phyloP scores from a whole-genome alignment of 2,113 vertebrate species.

The Sylvilagus bachmani region DNA sequence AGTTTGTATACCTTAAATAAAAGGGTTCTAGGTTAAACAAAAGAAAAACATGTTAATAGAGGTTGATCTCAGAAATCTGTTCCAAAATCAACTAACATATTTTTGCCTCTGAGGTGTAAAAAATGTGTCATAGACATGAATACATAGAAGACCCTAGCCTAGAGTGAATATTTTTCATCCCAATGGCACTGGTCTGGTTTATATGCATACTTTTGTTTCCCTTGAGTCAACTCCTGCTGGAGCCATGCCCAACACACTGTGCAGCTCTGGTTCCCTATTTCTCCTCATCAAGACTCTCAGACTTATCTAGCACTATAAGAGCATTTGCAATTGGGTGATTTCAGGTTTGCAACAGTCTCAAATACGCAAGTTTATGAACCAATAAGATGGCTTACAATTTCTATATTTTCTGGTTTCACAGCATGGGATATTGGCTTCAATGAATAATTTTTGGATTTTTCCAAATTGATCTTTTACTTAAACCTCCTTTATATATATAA shows the following conservation, averaged over 20 bases:
- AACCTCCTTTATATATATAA: constrained; percentile 53
- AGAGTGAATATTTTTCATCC: neutral
- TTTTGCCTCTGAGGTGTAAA: constrained; percentile 17
- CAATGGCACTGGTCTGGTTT: neutral
- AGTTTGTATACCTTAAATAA: no score
- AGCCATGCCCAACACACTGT: rapidly evolving
- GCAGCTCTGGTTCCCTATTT: neutral
- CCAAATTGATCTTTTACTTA: constrained; percentile 66
- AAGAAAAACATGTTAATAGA: neutral
- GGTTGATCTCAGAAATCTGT: neutral
- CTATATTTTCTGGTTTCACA: constrained; percentile 68
- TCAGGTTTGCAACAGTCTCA: neutral
- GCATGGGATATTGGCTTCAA: constrained; percentile 32
- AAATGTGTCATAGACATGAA: neutral
- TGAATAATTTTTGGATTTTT: constrained; percentile 66
- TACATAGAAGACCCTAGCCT: neutral
- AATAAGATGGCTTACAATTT: constrained; percentile 26
- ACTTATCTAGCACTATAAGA: neutral
- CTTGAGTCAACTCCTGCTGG: neutral
- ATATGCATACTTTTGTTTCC: neutral
- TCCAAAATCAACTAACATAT: neutral
- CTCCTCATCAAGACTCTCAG: neutral
- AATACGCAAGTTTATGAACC: constrained; percentile 24
- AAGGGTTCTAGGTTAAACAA: no score
- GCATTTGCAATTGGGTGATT: constrained; percentile 28